Evolutionary conservation across 2,888 invertebrate genomes (phyloP), one percentile per base, ranked within the genome.

Genomic region (Allygus modestus): DNA sequence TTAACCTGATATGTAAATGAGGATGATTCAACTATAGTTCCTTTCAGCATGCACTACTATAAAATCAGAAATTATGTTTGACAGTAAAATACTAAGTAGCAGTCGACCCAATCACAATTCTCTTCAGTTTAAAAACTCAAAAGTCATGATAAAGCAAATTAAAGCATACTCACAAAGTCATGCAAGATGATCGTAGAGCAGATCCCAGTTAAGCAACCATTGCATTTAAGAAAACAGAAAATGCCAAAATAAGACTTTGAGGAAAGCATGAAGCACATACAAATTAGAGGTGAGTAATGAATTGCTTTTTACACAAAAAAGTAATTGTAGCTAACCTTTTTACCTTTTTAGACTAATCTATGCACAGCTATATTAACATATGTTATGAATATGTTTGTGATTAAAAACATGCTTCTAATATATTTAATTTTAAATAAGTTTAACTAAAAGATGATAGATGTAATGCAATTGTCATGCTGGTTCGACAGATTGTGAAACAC

Each of bases 101-200:
- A 37, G 37, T 37, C 9, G n/a, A n/a, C n/a, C 37, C 4, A 37
- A 7, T 37, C 9, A 7, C 37, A 37, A 4, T 37, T 37, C 9
- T 37, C 37, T 9, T 37, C 37, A 37, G 4, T 37, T 37, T 37
- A 9, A 9, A 4, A 37, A 37, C 37, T 7, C 37, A 37, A 37
- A 54, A 23, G 65, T 28, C 26, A 15, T 65, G 58, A 58, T 65
- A n/a, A 65, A 65, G 65, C 65, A 65, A 26, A 37, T 17, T 4
- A 43, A 73, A 77, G 75, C 75, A 79, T 79, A 79, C 79, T 79
- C 79, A 79, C 79, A 58, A 77, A 54, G 23, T 58, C 79, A 79
- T 79, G 79, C 79, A 79, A 79, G 79, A 79, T 79, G 79, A 58
- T 54, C 51, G 77, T 17, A 77, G 77, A 77, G 46, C 15, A 20